phyloP scores from a whole-genome alignment of 2,888 invertebrate species.

The Tethea ocularis region DNA sequence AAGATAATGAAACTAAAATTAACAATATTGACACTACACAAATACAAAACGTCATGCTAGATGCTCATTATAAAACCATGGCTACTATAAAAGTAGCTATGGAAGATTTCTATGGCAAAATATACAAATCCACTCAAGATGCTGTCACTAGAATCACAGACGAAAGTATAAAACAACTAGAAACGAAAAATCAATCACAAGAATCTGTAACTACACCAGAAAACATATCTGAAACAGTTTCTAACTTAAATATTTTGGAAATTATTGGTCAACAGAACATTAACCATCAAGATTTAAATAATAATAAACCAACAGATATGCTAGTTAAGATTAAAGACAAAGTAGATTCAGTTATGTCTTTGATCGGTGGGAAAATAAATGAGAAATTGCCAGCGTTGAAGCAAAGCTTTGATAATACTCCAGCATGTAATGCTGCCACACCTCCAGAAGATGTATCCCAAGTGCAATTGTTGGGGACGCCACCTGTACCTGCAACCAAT shows the following conservation, averaged over 20 bases:
- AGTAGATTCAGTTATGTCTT: conserved; percentile 40
- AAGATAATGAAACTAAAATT: conserved; percentile 33
- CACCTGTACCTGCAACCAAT: conserved; percentile 19
- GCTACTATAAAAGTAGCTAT: conserved; percentile 49
- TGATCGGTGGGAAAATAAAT: conserved; percentile 30
- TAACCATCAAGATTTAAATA: conserved; percentile 7
- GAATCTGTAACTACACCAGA: conserved; percentile 20
- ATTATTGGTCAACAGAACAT: conserved; percentile 14
- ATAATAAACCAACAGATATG: conserved; percentile 12
- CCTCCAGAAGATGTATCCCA: conserved; percentile 18
- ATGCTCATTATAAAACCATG: conserved; percentile 31
- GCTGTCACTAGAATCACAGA: conserved; percentile 43
- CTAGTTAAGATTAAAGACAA: conserved; percentile 27
- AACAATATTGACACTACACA: background rate
- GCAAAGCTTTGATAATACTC: conserved; percentile 27
- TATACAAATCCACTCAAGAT: conserved; percentile 49
- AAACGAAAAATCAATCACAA: conserved; percentile 27
- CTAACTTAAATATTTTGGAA: conserved; percentile 21
- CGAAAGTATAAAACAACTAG: conserved; percentile 43
- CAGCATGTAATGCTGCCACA: conserved; percentile 35
- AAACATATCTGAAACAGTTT: conserved; percentile 22
- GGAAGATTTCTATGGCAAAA: conserved; percentile 50
- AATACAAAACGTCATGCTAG: background rate
- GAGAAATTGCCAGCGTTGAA: conserved; percentile 22
- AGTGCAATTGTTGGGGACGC: conserved; percentile 18